Evolutionary conservation across 2,113 vertebrate genomes (phyloP), one percentile per base, ranked within the genome.

Genomic region (Apteryx mantelli): DNA sequence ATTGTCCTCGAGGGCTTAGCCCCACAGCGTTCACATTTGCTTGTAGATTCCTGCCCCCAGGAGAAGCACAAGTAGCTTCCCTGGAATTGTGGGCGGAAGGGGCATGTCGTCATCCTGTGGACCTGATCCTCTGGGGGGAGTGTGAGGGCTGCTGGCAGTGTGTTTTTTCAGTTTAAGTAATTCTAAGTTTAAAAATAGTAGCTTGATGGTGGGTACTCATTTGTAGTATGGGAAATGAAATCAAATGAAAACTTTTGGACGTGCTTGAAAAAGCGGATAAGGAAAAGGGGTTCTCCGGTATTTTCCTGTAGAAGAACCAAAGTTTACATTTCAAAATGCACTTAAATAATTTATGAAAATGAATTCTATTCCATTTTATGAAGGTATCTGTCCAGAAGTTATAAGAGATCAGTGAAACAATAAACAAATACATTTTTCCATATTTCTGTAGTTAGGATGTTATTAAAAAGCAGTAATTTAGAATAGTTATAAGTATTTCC

Each of bases 201-300:
- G 13, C 36, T 38, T 11, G 14, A 1, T 68, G 14, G 14, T 3
- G 21, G 16, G 21, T 40, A 15, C 4, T 3, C 1, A 0, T 85
- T 56, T 68, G 28, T 21, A 85, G 28, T 9, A 26, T 6, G 20
- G 15, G 38, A 73, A 87, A 65, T 8, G 36, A 85, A 61, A 48
- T 25, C 12, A 10, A 1, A 1, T 32, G 28, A 61, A 76, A 84
- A 75, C 20, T 64, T 89, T 12, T 0, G 6, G 42, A n/a, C 13
- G 11, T 40, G 4, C 13, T 69, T 48, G 16, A 36, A 86, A 84
- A 90, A 71, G 32, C 28, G 76, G 15, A n/a, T 24, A 60, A 69
- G 10, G 36, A 70, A n/a, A 44, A 75, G 34, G 4, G 7, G 13
- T 65, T 76, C 13, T 60, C 19, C 15, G 30, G 28, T 53, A 48